phyloP scores from a whole-genome alignment of 2,113 vertebrate species.

The Lates calcarifer region DNA sequence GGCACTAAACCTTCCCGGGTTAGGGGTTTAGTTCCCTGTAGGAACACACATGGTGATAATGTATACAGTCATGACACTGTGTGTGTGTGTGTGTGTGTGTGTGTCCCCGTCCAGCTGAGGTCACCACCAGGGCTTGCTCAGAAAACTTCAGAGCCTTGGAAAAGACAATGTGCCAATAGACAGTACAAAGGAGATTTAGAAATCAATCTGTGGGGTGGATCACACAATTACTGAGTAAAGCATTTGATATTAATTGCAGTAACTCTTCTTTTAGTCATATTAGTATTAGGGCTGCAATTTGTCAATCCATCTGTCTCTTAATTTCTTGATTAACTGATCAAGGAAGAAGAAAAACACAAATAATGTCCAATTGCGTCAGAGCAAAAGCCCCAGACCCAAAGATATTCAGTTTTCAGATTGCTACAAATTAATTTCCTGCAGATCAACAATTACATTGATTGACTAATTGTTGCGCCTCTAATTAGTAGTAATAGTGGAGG shows the following conservation, averaged over 20 bases:
- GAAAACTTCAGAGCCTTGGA: not conserved
- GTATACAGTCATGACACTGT: not conserved
- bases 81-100: slow-evolving; percentile 16
- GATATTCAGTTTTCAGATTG: not conserved
- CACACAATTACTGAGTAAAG: too few species aligned
- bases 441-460: not conserved
- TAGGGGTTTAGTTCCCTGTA: not conserved
- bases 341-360: too few species aligned
- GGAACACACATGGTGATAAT: not conserved
- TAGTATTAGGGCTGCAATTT: not conserved
- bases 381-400: not conserved
- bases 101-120: slow-evolving; percentile 39
- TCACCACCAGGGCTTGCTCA: slow-evolving; percentile 33
- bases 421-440: not conserved
- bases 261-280: too few species aligned
- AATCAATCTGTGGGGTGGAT: not conserved
- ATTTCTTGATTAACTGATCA: too few species aligned
- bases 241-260: too few species aligned
- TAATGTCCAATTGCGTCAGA: not conserved
- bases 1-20: not conserved
- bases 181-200: not conserved
- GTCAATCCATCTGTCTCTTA: not conserved
- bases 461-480: not conserved
- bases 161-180: not conserved
- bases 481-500: not conserved